Conservation (phyloP, 1,140 invertebrate genomes). For the Ruditapes philippinarum region DNA sequence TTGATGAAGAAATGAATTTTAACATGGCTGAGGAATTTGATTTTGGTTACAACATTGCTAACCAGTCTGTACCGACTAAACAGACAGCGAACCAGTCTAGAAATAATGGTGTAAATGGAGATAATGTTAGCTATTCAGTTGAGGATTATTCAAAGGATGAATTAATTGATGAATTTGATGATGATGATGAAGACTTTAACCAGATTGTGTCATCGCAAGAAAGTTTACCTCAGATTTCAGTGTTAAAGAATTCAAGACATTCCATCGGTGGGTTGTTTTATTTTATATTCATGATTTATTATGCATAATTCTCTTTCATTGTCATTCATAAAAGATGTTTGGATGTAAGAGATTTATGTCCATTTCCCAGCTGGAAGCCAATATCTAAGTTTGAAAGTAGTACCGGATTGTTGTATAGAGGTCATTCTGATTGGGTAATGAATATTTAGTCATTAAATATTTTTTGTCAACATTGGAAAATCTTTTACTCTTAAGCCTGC, state of each 20-base stretch:
- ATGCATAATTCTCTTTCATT: no score
- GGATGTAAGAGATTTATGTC: no score
- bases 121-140: neutral
- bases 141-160: constrained; percentile 58
- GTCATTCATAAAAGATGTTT: no score
- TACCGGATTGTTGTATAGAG: no score
- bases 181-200: constrained; percentile 71
- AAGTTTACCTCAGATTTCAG: constrained; percentile 35
- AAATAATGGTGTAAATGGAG: neutral
- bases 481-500: no score
- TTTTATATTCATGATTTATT: no score
- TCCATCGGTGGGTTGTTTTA: constrained; percentile 20
- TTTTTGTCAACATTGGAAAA: no score
- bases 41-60: constrained; percentile 70
- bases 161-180: constrained; percentile 66
- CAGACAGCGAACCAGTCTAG: neutral
- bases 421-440: no score
- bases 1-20: constrained; percentile 62
- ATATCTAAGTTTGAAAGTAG: no score
- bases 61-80: constrained; percentile 14
- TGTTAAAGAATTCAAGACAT: constrained; percentile 4
- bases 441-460: no score
- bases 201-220: constrained; percentile 54
- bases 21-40: constrained; percentile 56
- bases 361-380: no score